Base-by-base conservation (phyloP, 2,797 vertebrate species). In the Yasuhikotakia modesta region DNA sequence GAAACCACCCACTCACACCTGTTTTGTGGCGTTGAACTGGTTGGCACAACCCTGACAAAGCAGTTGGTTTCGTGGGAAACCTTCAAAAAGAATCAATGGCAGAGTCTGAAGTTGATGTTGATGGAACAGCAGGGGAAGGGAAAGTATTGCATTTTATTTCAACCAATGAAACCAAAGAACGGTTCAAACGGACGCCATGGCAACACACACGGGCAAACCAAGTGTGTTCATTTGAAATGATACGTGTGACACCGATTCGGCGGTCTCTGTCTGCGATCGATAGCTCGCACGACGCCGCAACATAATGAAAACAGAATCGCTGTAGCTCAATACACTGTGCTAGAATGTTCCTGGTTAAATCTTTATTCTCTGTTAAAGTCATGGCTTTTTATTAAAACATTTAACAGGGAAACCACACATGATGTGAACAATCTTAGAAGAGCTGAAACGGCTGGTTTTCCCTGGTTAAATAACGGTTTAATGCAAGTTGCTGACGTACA, bases 111-210 rank as follows among this genome's bases (percentile, higher is more conserved):
- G 13, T 32, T 14, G 48, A 57, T 70, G 67, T 24, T 32, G 45
- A 67, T 48, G 30, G 30, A 50, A 76, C 39, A 67, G 67, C 67
- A 65, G 27, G 52, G 6, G 76, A 52, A 76, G 10, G 74, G 45
- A 60, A 76, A 32, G 65, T 48, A 46, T 76, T 60, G 39, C 53
- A 32, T 43, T 52, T 45, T 30, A 67, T 76, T 76, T 80, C 43
- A 65, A 30, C 50, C 67, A 50, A 14, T 52, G 71, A 72, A 76
- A 76, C 32, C 66, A 70, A 72, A 30, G 57, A 53, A 39, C 32
- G 30, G 55, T 30, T 24, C 21, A 24, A 61, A 27, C 16, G 2
- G 24, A 72, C 50, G n/a, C 72, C 58, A 70, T 75, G 7, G 48
- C 60, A 61, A 77, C 19, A 6, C 43, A 57, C 19, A 55, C 43